Percentiles rank a stretch among this genome's conserved stretches.
Evolutionary conservation across 2,888 invertebrate species (phyloP).

Genomic region (Drosophila recens): DNA sequence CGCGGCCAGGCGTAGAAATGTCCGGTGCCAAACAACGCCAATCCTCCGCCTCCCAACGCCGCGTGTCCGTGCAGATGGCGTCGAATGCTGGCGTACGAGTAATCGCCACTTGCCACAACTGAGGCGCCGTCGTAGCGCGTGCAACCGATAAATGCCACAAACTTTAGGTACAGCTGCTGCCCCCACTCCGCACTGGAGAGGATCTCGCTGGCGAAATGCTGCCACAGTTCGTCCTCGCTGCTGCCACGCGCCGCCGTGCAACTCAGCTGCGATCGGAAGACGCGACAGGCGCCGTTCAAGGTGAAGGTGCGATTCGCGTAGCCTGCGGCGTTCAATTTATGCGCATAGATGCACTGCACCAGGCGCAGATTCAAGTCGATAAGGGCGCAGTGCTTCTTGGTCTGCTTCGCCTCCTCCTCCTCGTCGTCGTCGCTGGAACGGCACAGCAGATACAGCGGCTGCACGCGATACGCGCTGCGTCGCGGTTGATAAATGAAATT

Average conservation of each 20-base stretch:
- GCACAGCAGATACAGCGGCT: conserved; percentile 93
- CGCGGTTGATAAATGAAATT: conserved; percentile 56
- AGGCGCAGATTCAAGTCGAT: conserved; percentile 92
- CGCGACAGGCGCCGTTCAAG: conserved; percentile 90
- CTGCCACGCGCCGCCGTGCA: conserved; percentile 90
- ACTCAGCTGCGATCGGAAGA: conserved; percentile 90
- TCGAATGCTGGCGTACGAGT: conserved; percentile 90
- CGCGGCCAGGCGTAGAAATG: conserved; percentile 96
- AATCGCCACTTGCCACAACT: conserved; percentile 87
- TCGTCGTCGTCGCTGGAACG: conserved; percentile 89
- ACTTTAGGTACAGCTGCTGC: conserved; percentile 89
- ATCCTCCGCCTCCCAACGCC: conserved; percentile 96
- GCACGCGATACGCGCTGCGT: conserved; percentile 68
- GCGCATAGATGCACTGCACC: conserved; percentile 94
- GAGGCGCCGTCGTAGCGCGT: conserved; percentile 91
- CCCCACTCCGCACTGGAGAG: conserved; percentile 87
- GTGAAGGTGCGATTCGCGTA: conserved; percentile 91
- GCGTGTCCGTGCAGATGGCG: conserved; percentile 92
- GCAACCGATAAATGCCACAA: conserved; percentile 95
- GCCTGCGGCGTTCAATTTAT: conserved; percentile 93
- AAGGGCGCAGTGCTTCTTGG: conserved; percentile 88
- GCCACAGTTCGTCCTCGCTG: conserved; percentile 93
- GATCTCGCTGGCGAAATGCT: conserved; percentile 92
- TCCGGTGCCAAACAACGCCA: conserved; percentile 95
- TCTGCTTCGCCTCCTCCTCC: background rate